These are phyloP conservation scores for Nerophis ophidion DNA, from an alignment of 2,113 vertebrate genomes.

Conservation along the genomic window DNA sequence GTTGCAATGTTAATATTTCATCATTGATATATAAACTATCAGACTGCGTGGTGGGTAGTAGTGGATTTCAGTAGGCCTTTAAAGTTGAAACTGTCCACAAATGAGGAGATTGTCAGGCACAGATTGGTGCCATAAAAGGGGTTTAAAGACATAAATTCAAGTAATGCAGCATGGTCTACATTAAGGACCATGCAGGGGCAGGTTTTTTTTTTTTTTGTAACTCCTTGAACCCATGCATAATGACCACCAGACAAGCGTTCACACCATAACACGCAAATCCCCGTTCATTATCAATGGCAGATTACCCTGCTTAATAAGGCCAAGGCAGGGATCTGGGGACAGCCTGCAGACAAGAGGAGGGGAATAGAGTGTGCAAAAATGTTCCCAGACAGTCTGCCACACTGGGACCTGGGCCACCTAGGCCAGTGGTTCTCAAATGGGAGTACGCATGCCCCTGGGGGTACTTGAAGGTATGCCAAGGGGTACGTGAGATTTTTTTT, in stretches of 20 bases:
- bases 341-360: constrained; percentile 26
- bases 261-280: constrained; percentile 66
- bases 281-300: constrained; percentile 70
- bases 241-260: constrained; percentile 66
- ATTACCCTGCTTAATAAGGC: constrained; percentile 69
- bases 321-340: constrained; percentile 39
- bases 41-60: too few species aligned
- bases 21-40: too few species aligned
- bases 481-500: too few species aligned
- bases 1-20: too few species aligned
- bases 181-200: constrained; percentile 51
- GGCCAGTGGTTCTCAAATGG: too few species aligned
- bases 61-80: too few species aligned
- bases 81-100: constrained; percentile 22
- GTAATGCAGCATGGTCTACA: constrained; percentile 39
- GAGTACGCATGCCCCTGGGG: too few species aligned
- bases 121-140: constrained; percentile 1
- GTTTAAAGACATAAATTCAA: constrained; percentile 12
- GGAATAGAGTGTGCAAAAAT: constrained; percentile 17
- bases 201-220: constrained; percentile 6
- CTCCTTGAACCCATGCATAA: constrained; percentile 58
- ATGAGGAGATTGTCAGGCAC: neutral
- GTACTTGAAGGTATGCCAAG: too few species aligned
- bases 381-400: constrained; percentile 26
- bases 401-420: constrained; percentile 11